Base-by-base conservation (phyloP, 2,113 vertebrate species). In the Romanogobio albipinnatus region DNA sequence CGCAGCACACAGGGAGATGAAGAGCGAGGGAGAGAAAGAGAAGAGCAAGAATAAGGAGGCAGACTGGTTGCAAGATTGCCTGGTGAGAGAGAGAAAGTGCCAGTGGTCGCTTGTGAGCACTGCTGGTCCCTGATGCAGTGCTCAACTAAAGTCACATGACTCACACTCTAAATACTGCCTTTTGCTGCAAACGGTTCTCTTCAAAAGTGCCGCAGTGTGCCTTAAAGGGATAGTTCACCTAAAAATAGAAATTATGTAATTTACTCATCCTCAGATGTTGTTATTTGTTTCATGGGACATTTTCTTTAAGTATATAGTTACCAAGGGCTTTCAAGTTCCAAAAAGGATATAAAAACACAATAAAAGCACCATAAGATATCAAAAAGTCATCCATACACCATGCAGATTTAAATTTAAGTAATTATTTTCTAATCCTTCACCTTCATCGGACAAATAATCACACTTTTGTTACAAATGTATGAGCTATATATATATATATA, bases 101-200 rank as follows among this genome's bases (percentile, higher is more conserved):
- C 19, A 58, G 56, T 64, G 70, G 29, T 47, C 6, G 76, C 56
- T 70, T 58, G 66, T 59, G 64, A 39, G 76, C 66, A 82, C 51
- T 53, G 66, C 66, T 82, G 66, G 64, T 82, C 64, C 81, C 66
- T 71, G 64, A 71, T 58, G 81, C 81, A 71, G 45, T 80, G 77
- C 58, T 78, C 36, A 66, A 59, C 45, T 24, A 53, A 58, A 76
- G 66, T 81, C 45, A 81, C 33, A 39, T 81, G 36, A 39, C 77
- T 58, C 39, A 8, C 3, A 24, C 43, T 73, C 77, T 33, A 61
- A 85, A 70, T 74, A 51, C 39, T 33, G 13, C 22, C 53, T 70
- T 84, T 66, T 45, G 29, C 24, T 73, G 53, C 45, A 76, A 45
- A 78, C 26, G 36, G 39, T 79, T 66, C 22, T 70, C 84, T 82